These are phyloP conservation scores for Ennomos quercinarius DNA, from an alignment of 2,888 invertebrate genomes.

Conservation along the genomic window DNA sequence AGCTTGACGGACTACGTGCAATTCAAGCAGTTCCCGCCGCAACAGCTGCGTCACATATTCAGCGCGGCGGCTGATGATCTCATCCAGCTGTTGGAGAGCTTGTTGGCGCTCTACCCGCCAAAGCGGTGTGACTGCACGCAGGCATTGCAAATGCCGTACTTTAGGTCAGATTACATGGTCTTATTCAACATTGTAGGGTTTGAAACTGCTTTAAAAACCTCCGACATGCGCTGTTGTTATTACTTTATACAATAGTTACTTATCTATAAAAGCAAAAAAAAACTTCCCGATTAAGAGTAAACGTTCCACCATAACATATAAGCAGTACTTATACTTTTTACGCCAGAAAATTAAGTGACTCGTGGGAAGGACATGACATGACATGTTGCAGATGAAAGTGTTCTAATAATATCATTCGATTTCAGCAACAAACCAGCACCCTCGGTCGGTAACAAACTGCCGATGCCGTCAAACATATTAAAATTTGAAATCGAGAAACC, in stretches of 20 bases:
- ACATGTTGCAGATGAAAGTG: no score
- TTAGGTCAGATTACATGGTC: conserved; percentile 79
- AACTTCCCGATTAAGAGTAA: no score
- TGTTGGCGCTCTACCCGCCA: conserved; percentile 93
- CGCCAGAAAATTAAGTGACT: no score
- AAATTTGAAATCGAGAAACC: conserved; percentile 87
- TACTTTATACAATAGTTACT: no score
- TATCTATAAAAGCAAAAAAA: no score
- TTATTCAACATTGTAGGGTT: no score
- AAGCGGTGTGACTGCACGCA: conserved; percentile 92
- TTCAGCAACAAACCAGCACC: conserved; percentile 94
- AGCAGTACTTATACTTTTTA: no score
- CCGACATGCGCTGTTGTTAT: no score
- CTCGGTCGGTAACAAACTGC: conserved; percentile 92
- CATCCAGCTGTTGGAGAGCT: conserved; percentile 90
- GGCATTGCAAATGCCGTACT: conserved; percentile 95
- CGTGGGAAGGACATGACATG: no score
- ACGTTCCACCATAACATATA: no score
- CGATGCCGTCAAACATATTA: conserved; percentile 89
- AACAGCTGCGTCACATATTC: conserved; percentile 96
- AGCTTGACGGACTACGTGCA: conserved; percentile 95
- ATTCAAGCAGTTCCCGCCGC: conserved; percentile 94
- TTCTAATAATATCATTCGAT: background rate
- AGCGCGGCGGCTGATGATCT: conserved; percentile 98
- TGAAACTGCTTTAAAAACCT: no score